Evolutionary conservation across 2,113 vertebrate genomes (phyloP).

Genomic region (Syrrhaptes paradoxus): DNA sequence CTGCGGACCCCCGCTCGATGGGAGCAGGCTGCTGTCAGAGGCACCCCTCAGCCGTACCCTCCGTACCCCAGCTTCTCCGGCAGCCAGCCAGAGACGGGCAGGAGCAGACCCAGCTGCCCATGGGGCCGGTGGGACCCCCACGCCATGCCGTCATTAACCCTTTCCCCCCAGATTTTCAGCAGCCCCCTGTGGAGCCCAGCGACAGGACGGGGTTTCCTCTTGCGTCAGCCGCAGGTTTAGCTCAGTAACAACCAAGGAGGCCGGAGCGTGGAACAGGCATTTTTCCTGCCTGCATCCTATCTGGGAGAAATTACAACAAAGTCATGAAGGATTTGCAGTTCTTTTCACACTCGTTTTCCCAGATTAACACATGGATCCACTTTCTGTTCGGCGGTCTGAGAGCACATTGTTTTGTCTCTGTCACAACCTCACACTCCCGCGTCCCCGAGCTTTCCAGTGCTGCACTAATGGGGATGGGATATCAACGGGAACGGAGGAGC

Average conservation of each 20-base stretch:
- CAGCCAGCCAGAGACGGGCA: background rate
- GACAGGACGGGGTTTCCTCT: background rate
- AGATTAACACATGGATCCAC: constrained; percentile 63
- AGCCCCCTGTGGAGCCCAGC: background rate
- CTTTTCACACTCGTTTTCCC: constrained; percentile 58
- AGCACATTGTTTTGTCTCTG: constrained; percentile 16
- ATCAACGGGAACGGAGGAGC: background rate
- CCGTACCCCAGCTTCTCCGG: background rate
- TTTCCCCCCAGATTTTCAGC: background rate
- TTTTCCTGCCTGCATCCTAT: constrained; percentile 9
- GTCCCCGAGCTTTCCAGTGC: constrained; percentile 9
- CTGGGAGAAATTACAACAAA: constrained; percentile 43
- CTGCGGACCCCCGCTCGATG: background rate
- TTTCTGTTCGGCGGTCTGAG: constrained; percentile 45
- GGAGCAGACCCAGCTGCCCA: background rate
- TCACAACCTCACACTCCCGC: background rate
- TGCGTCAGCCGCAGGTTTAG: background rate
- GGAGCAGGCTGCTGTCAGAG: constrained; percentile 48
- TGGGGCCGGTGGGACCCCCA: background rate
- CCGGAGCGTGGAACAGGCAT: background rate
- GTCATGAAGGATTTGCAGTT: constrained; percentile 57
- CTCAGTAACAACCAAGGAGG: background rate
- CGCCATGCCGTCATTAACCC: background rate
- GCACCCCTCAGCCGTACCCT: background rate
- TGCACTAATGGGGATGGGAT: background rate